These are phyloP conservation scores for Eurystomus glaucurus DNA, from an alignment of 2,797 vertebrate genomes.

Conservation along the genomic window DNA sequence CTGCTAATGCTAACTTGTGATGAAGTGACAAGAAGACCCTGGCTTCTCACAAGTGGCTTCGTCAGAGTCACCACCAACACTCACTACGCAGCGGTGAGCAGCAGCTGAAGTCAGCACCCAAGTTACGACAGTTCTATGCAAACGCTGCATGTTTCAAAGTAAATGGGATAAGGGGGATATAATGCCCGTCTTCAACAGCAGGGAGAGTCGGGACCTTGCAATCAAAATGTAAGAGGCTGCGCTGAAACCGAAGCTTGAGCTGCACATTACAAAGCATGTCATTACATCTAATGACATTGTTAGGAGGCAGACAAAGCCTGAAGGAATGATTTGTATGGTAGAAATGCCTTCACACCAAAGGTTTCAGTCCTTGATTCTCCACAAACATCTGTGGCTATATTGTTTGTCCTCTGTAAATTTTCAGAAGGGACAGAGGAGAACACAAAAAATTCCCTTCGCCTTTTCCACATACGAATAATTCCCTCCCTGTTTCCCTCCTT, in stretches of 20 bases:
- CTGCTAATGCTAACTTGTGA: neutral
- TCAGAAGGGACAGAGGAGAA: neutral
- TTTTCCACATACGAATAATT: neutral
- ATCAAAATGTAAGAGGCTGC: neutral
- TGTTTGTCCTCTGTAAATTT: neutral
- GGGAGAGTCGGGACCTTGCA: neutral
- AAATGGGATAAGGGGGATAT: neutral
- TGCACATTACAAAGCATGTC: neutral
- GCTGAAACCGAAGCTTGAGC: neutral
- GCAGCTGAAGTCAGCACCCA: neutral
- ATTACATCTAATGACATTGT: neutral
- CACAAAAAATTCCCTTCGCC: neutral
- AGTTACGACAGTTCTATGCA: neutral
- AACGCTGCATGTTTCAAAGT: neutral
- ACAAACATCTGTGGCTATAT: neutral
- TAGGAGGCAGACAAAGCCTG: neutral
- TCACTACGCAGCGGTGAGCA: fast-evolving
- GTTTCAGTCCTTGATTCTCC: neutral
- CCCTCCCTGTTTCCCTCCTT: neutral
- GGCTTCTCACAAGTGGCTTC: neutral
- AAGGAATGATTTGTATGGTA: neutral
- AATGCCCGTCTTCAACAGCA: neutral
- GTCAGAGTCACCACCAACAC: neutral
- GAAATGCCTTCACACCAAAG: neutral
- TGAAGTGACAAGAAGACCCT: neutral